Percentiles rank a stretch among this genome's conserved stretches.
phyloP scores from a whole-genome alignment of 92 coral and sea anemone species.

The Actinostola sp. region DNA sequence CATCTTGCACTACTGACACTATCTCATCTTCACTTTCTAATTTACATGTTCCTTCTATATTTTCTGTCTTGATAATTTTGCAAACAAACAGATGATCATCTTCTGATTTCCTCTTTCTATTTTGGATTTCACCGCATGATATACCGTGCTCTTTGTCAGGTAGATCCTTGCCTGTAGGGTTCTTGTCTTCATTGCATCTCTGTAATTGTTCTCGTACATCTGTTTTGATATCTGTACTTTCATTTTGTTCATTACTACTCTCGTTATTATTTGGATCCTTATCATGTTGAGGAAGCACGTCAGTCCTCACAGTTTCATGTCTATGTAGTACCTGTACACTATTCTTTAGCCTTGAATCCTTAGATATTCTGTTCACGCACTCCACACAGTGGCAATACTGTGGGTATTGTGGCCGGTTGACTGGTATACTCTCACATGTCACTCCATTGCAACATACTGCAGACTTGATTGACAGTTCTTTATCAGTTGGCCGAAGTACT shows the following conservation, averaged over 20 bases:
- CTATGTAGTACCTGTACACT: not conserved
- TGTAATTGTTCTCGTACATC: not conserved
- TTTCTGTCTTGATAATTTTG: conserved; percentile 28
- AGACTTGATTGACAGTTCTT: conserved; percentile 6
- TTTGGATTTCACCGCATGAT: not conserved
- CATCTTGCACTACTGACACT: not conserved
- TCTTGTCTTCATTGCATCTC: not conserved
- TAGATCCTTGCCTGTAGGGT: conserved; percentile 1
- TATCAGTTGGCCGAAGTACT: conserved; percentile 4
- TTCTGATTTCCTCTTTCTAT: conserved; percentile 14
- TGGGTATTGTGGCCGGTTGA: conserved; percentile 16
- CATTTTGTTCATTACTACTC: conserved; percentile 4
- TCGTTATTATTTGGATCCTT: conserved; percentile 36
- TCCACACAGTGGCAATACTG: conserved; percentile 30
- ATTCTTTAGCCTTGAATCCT: conserved; percentile 10
- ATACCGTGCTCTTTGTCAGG: not conserved
- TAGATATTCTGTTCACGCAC: conserved; percentile 17
- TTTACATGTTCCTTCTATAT: not conserved
- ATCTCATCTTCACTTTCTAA: not conserved
- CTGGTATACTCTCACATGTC: conserved; percentile 5
- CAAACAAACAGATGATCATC: not conserved
- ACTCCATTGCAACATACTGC: conserved; percentile 23
- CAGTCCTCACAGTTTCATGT: not conserved
- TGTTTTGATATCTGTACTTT: not conserved
- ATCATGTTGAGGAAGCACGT: not conserved